Evolutionary conservation across 2,888 invertebrate genomes (phyloP).

Genomic region (Pseudococcus longispinus): DNA sequence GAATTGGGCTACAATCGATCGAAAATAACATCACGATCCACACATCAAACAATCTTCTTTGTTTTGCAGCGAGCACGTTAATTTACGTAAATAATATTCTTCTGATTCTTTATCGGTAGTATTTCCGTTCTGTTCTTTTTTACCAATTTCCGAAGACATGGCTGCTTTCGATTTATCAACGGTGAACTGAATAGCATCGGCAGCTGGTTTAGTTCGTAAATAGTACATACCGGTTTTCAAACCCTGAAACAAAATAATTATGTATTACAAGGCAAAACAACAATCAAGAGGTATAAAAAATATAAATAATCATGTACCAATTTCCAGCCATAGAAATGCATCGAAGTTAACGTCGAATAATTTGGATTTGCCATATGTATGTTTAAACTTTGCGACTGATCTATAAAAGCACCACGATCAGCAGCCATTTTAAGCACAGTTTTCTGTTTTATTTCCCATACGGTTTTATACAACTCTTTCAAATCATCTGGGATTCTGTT

Average conservation of each 20-base stretch:
- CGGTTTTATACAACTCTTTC: conserved; percentile 90
- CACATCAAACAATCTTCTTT: conserved; percentile 88
- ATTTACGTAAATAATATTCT: conserved; percentile 49
- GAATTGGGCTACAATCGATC: not conserved
- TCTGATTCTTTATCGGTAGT: not conserved
- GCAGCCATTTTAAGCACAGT: conserved; percentile 95
- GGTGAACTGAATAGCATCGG: conserved; percentile 96
- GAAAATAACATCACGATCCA: conserved; percentile 70
- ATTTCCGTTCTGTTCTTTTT: conserved; percentile 49
- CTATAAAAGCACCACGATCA: conserved; percentile 96
- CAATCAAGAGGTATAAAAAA: not conserved
- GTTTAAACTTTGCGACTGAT: conserved; percentile 98
- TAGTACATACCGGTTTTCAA: conserved; percentile 99
- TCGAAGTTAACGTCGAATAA: conserved; percentile 92
- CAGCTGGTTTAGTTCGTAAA: conserved; percentile 93
- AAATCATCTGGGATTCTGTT: conserved; percentile 83
- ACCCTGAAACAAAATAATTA: conserved; percentile 67
- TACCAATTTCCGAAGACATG: conserved; percentile 58
- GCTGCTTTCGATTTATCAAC: conserved; percentile 82
- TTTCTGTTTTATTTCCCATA: conserved; percentile 97
- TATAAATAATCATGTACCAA: conserved; percentile 65
- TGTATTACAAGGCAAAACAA: not conserved
- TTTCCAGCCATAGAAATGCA: conserved; percentile 99
- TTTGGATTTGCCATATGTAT: conserved; percentile 95
- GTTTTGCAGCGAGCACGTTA: conserved; percentile 83